Evolutionary conservation across 1,140 invertebrate species (phyloP).

Genomic region (Ceratina calcarata): DNA sequence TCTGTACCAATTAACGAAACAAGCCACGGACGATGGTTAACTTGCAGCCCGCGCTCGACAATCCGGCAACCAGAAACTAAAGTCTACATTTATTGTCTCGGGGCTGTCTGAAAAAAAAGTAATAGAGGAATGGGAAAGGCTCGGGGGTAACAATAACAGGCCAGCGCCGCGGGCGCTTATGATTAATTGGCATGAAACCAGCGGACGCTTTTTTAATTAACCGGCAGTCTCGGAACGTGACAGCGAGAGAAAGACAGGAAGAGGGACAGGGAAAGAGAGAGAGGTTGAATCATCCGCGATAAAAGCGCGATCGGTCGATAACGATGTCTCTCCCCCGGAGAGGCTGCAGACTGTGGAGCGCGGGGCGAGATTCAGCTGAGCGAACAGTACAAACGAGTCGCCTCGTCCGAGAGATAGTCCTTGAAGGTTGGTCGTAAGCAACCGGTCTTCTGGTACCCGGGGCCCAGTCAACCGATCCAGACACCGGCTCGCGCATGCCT

Average conservation of each 20-base stretch:
- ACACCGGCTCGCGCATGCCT: slow-evolving; percentile 69
- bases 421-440: slow-evolving; percentile 60
- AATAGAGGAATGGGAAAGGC: background rate
- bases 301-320: slow-evolving; percentile 60
- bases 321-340: slow-evolving; percentile 50
- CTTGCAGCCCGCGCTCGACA: background rate
- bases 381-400: slow-evolving; percentile 64
- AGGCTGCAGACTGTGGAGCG: background rate
- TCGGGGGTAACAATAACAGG: background rate
- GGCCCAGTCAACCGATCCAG: slow-evolving; percentile 58
- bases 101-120: background rate
- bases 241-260: slow-evolving; percentile 3
- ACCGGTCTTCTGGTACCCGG: slow-evolving; percentile 63
- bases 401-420: slow-evolving; percentile 49
- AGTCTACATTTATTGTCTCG: background rate
- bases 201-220: slow-evolving; percentile 31
- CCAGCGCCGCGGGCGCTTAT: slow-evolving; percentile 5
- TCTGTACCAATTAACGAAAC: slow-evolving; percentile 36
- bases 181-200: slow-evolving; percentile 15
- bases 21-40: slow-evolving; percentile 1
- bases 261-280: background rate
- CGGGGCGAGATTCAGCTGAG: slow-evolving; percentile 42
- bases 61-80: background rate
- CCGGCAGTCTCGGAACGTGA: slow-evolving; percentile 16
- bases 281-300: slow-evolving; percentile 50